Conservation (phyloP, 1,140 invertebrate species). For the Zeugodacus cucurbitae region DNA sequence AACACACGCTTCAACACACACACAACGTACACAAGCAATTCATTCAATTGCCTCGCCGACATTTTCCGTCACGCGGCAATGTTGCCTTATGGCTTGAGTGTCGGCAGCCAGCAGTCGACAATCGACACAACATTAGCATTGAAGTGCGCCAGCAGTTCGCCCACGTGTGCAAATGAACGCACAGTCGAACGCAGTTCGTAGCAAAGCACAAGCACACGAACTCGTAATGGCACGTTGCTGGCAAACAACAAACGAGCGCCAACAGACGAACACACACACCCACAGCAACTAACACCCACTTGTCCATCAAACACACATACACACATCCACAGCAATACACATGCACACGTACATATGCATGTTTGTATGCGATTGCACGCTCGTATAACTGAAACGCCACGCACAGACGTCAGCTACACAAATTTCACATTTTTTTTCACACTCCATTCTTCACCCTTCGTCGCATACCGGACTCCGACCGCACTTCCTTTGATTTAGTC, state of each 20-base stretch:
- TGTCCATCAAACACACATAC: conserved; percentile 24
- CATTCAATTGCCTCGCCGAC: conserved; percentile 37
- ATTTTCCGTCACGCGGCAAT: conserved; percentile 16
- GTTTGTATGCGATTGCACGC: conserved; percentile 26
- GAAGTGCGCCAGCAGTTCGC: conserved; percentile 61
- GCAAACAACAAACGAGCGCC: background rate
- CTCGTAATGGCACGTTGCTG: background rate
- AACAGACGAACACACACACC: background rate
- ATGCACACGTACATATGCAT: conserved; percentile 38
- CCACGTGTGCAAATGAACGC: conserved; percentile 54
- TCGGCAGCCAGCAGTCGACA: conserved; percentile 25
- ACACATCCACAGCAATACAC: background rate
- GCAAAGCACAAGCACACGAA: background rate
- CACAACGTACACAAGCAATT: conserved; percentile 21
- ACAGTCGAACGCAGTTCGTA: conserved; percentile 46
- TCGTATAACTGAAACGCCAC: conserved; percentile 12
- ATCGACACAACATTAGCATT: conserved; percentile 65
- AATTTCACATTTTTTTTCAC: conserved; percentile 64
- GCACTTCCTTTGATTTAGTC: conserved; percentile 65
- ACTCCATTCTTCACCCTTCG: conserved; percentile 50
- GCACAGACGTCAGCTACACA: conserved; percentile 61
- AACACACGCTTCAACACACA: background rate
- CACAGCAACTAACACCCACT: conserved; percentile 31
- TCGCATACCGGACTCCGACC: conserved; percentile 57
- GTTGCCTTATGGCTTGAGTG: conserved; percentile 37